Base-by-base conservation (phyloP, 2,888 invertebrate genomes). In the Oligia fasciuncula region DNA sequence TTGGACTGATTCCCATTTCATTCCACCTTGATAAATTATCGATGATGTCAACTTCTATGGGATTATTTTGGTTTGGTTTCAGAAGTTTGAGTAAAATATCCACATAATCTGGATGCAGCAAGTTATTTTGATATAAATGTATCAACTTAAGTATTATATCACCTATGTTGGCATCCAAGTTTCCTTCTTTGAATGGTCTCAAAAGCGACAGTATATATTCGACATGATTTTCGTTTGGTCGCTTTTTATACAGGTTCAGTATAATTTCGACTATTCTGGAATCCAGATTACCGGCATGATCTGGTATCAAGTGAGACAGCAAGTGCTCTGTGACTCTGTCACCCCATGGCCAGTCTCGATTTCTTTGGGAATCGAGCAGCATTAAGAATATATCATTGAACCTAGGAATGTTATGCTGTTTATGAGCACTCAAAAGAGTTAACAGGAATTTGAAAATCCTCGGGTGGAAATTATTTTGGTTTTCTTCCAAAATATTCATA, bases 121-220 rank as follows among this genome's bases (percentile, higher is more conserved):
- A 69, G 46, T 79, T 51, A 54, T 73, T 63, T 78, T 77, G 71
- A 54, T 68, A 35, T 29, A 75, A 57, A 65, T 73, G 60, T 66
- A 89, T 76, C 40, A 89, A 67, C 5, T 49, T 72, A 4, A 80
- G 54, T 57, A 83, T 29, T 9, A 78, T 54, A 62, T 85, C 81
- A 19, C 46, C 46, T 60, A 65, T n/a, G 23, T 35, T 75, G 14
- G 49, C 2, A 29, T 78, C 71, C 2, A 76, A 19, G 11, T 75
- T 68, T 46, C 68, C 83, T 70, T 77, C 68, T 69, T 80, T 76
- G 2, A 80, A 69, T 68, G 73, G 46, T 71, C 43, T 83, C n/a
- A 88, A 78, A 17, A 89, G 66, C 62, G 83, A 77, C 8, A 88
- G 29, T 65, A 88, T 78, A 65, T 78, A 46, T 68, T 87, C 73